These are phyloP conservation scores for Drosophila vallismaia DNA, from an alignment of 2,888 invertebrate species.

Conservation along the genomic window DNA sequence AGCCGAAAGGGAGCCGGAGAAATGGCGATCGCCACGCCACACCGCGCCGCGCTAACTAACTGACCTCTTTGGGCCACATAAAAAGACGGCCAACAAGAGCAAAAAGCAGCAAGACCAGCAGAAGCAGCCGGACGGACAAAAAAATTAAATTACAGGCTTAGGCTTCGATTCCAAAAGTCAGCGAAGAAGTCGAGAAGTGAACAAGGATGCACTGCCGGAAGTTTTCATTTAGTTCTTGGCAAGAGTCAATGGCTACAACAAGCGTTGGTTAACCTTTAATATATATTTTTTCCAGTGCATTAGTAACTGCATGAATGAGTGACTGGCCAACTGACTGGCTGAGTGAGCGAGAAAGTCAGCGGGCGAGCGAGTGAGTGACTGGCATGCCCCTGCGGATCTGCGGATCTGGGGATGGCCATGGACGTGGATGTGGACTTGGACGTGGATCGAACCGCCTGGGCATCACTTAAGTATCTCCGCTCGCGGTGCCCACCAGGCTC, in stretches of 20 bases:
- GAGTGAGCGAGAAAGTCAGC: conserved; percentile 44
- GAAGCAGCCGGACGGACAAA: conserved; percentile 18
- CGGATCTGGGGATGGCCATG: conserved; percentile 13
- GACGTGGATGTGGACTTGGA: conserved; percentile 39
- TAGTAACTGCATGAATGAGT: conserved; percentile 72
- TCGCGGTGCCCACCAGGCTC: conserved; percentile 74
- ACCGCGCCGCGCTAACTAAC: conserved; percentile 70
- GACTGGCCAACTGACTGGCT: conserved; percentile 55
- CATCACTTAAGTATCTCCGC: conserved; percentile 78
- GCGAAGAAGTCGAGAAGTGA: conserved; percentile 11
- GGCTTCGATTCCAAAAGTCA: conserved; percentile 47
- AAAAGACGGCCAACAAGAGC: conserved; percentile 4
- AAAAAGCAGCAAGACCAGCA: conserved; percentile 25
- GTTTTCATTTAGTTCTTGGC: not conserved
- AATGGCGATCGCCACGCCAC: conserved; percentile 63
- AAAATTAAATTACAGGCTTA: conserved; percentile 75
- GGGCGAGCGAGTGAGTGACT: conserved; percentile 53
- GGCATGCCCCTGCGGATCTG: conserved; percentile 68
- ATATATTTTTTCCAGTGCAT: conserved; percentile 32
- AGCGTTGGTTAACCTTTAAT: not conserved
- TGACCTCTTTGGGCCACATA: conserved; percentile 50
- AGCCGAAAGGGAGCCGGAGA: conserved; percentile 39
- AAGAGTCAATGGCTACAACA: not conserved
- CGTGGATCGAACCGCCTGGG: conserved; percentile 26
- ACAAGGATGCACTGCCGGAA: not conserved